Evolutionary conservation across 2,797 vertebrate genomes (phyloP).

Genomic region (Scarus forsteni): DNA sequence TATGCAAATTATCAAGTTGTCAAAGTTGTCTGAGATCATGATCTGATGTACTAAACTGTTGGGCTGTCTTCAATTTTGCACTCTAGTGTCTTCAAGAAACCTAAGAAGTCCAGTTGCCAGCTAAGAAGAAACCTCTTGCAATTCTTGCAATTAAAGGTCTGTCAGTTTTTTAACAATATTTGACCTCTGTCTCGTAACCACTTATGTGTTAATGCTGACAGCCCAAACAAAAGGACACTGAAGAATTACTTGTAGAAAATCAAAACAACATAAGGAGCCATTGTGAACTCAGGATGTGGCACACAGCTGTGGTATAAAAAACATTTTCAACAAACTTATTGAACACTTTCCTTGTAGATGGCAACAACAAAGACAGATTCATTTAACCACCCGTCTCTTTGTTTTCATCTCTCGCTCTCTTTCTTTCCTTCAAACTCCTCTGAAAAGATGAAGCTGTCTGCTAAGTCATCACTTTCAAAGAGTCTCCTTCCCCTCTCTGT

Average conservation of each 20-base stretch:
- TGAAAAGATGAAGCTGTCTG: constrained; percentile 74
- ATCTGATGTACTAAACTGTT: too few relatives aligned
- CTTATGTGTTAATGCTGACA: too few relatives aligned
- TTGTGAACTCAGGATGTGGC: not conserved
- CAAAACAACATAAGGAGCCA: not conserved
- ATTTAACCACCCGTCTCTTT: constrained; percentile 58
- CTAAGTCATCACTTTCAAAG: constrained; percentile 81
- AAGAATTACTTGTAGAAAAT: not conserved
- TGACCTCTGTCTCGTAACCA: too few relatives aligned
- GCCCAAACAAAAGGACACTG: too few relatives aligned
- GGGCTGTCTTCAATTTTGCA: too few relatives aligned
- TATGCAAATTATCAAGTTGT: too few relatives aligned
- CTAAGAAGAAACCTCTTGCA: too few relatives aligned
- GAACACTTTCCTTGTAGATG: constrained; percentile 4
- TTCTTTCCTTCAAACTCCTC: constrained; percentile 56
- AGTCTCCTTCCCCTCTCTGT: constrained; percentile 69
- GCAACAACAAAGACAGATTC: constrained; percentile 28
- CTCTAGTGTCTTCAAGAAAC: too few relatives aligned
- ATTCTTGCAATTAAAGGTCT: too few relatives aligned
- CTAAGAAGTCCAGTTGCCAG: too few relatives aligned
- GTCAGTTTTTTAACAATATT: not conserved
- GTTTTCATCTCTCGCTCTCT: constrained; percentile 43
- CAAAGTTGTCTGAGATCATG: too few relatives aligned
- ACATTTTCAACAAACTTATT: constrained; percentile 11
- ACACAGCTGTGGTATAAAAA: constrained; percentile 9